Percentiles rank a stretch among this genome's conserved stretches.
Evolutionary conservation across 1,140 invertebrate species (phyloP).

Genomic region (Bacillus rossius): DNA sequence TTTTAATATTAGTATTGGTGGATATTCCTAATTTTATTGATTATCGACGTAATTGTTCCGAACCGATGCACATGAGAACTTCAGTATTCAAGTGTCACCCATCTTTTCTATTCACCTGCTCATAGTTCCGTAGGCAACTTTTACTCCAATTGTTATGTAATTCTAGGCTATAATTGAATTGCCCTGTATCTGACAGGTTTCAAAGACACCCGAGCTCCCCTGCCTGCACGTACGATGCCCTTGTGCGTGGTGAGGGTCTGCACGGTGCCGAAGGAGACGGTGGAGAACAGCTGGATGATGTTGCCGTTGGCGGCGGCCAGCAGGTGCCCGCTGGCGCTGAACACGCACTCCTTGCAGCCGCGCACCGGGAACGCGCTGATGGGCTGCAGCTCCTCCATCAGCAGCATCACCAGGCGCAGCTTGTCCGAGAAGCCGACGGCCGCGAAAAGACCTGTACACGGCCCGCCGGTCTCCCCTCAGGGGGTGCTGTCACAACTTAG

Average conservation of each 20-base stretch:
- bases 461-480: too few species aligned
- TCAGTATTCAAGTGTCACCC: too few species aligned
- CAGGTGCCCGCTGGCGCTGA: conserved; percentile 74
- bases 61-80: too few species aligned
- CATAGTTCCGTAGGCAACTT: too few species aligned
- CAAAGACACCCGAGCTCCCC: too few species aligned
- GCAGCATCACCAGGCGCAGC: conserved; percentile 74
- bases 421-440: conserved; percentile 89
- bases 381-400: conserved; percentile 80
- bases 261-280: conserved; percentile 45
- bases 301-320: conserved; percentile 76
- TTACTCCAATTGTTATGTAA: too few species aligned
- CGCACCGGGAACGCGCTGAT: conserved; percentile 70
- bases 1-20: background rate
- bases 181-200: too few species aligned
- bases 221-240: conserved; percentile 41
- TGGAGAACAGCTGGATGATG: conserved; percentile 63
- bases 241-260: conserved; percentile 49
- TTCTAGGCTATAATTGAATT: too few species aligned
- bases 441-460: conserved; percentile 64
- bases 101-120: too few species aligned
- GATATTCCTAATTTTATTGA: too few species aligned
- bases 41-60: too few species aligned
- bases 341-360: conserved; percentile 60
- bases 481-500: too few species aligned